Base-by-base conservation (phyloP, 2,797 vertebrate genomes). In the Falco concolor region DNA sequence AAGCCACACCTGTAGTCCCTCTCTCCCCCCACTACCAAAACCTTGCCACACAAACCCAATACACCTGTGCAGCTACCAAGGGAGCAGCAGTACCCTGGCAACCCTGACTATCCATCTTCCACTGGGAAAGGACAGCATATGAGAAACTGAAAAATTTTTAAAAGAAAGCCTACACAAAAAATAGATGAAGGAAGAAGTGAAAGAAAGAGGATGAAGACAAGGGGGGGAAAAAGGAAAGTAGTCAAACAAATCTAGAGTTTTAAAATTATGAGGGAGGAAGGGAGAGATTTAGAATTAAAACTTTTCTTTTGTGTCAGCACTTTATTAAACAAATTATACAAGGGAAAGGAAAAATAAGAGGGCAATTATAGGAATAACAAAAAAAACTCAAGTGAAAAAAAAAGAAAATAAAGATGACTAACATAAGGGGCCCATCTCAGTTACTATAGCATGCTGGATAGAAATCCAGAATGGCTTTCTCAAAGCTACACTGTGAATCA, bases 201-300 rank as follows among this genome's bases (percentile, higher is more conserved):
- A 87, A 75, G 20, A 56, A 79, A n/a, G 23, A 60, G 13, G 13
- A 70, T 40, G 53, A 63, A 74, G 44, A 54, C 7, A 32, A 64
- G 9, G 1, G 11, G 0, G 16, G 18, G 2, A 9, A 24, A 6
- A 69, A 56, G 18, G 21, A 65, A 89, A 34, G 6, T 1, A 20
- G 15, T 42, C 50, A 91, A 83, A 70, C 11, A 86, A 83, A 76
- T 77, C 38, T 57, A 81, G 8, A 77, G 15, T 10, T 75, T 91
- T 89, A 77, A 89, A 94, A 75, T 61, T 68, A 59, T 0, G 0
- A 60, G 11, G n/a, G 13, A 84, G 36, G 15, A 77, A 57, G 12
- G 10, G 17, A 70, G 11, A 8, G 34, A 54, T 63, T 81, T 77
- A 28, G 65, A 90, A 80, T 8, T 84, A 40, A 40, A 40, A 40